phyloP scores from a whole-genome alignment of 2,888 invertebrate genomes.

The Dryomyza anilis region DNA sequence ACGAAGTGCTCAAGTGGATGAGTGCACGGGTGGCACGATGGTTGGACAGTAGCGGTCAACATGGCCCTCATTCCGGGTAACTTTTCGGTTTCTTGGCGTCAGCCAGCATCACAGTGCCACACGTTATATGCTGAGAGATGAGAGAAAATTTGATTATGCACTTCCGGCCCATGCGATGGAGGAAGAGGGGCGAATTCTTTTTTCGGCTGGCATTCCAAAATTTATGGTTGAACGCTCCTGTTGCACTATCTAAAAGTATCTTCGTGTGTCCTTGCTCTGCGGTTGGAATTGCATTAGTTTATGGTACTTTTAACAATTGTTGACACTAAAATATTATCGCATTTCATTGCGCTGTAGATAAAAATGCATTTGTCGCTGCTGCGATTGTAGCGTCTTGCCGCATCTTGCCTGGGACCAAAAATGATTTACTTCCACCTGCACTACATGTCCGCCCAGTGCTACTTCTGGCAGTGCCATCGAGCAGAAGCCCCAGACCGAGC shows the following conservation, averaged over 20 bases:
- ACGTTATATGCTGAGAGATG: slow-evolving; percentile 4
- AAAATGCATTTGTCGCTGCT: slow-evolving; percentile 49
- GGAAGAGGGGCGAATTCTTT: too few species aligned
- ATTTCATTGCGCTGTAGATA: slow-evolving; percentile 54
- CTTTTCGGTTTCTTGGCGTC: slow-evolving; percentile 8
- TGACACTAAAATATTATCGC: slow-evolving; percentile 58
- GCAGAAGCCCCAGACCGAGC: too few species aligned
- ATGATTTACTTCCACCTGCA: slow-evolving; percentile 53
- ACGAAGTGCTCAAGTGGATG: background rate
- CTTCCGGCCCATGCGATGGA: slow-evolving; percentile 16
- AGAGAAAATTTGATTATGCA: slow-evolving; percentile 28
- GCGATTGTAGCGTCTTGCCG: slow-evolving; percentile 11
- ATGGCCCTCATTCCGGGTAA: background rate
- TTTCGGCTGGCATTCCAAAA: slow-evolving; percentile 30
- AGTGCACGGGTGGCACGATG: background rate
- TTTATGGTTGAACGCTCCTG: slow-evolving; percentile 33
- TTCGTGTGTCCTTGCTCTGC: slow-evolving; percentile 3
- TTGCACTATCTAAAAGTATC: slow-evolving; percentile 22
- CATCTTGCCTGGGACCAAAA: slow-evolving; percentile 31
- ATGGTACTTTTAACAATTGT: slow-evolving; percentile 57
- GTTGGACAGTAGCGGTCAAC: background rate
- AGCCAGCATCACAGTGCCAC: slow-evolving; percentile 26
- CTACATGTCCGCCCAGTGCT: slow-evolving; percentile 4
- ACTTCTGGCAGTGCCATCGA: too few species aligned
- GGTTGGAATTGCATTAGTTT: slow-evolving; percentile 48